These are phyloP conservation scores for Patella depressa DNA, from an alignment of 2,888 invertebrate genomes.

Conservation along the genomic window DNA sequence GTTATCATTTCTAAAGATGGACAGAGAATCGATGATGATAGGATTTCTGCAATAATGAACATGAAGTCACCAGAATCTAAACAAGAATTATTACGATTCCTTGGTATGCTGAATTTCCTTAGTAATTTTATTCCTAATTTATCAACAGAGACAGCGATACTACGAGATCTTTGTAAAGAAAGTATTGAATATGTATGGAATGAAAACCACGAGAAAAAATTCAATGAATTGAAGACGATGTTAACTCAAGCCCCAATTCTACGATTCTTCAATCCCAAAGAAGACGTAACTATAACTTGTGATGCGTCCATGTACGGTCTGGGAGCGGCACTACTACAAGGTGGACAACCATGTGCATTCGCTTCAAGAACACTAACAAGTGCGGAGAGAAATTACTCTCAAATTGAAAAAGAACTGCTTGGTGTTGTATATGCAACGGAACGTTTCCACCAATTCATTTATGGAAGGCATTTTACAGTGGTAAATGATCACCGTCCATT, in stretches of 20 bases:
- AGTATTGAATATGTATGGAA: not conserved
- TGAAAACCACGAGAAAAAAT: not conserved
- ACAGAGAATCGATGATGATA: not conserved
- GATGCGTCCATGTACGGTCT: not conserved
- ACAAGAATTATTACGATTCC: not conserved
- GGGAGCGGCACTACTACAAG: not conserved
- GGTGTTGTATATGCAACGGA: conserved; percentile 9
- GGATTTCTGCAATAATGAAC: not conserved
- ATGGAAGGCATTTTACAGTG: conserved; percentile 6
- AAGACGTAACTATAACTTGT: not conserved
- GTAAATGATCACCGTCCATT: conserved; percentile 17
- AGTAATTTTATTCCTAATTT: conserved; percentile 8
- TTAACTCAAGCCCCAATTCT: conserved; percentile 13
- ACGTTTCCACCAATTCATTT: conserved; percentile 13
- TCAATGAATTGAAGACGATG: not conserved
- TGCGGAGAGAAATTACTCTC: conserved; percentile 12
- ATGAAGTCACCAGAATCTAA: not conserved
- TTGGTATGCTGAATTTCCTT: conserved; percentile 5
- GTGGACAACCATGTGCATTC: not conserved
- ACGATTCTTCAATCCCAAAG: conserved; percentile 2
- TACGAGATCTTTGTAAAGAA: not conserved
- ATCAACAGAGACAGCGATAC: not conserved
- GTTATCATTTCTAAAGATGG: not conserved
- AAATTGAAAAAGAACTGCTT: conserved; percentile 13
- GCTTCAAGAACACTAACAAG: not conserved